Evolutionary conservation across 2,888 invertebrate species (phyloP).

Genomic region (Celastrina argiolus): DNA sequence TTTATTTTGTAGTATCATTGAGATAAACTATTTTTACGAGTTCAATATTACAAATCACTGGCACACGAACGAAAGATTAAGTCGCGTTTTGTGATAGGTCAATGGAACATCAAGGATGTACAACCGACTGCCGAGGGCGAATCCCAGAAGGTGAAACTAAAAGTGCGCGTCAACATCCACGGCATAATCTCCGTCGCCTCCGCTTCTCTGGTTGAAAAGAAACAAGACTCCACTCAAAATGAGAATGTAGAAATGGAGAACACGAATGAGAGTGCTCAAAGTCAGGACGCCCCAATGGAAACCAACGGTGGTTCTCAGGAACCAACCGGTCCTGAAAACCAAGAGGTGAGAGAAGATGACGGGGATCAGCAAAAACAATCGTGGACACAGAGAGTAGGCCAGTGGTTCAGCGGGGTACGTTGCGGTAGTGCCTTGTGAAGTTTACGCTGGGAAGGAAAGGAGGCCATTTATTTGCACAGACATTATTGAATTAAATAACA

Average conservation of each 20-base stretch:
- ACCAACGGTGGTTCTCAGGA: slow-evolving; percentile 72
- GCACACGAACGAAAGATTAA: not conserved
- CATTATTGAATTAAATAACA: not conserved
- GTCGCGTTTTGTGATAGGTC: slow-evolving; percentile 64
- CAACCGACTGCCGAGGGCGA: slow-evolving; percentile 92
- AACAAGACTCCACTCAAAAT: slow-evolving; percentile 69
- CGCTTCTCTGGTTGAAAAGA: slow-evolving; percentile 90
- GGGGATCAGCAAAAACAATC: slow-evolving; percentile 76
- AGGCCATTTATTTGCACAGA: slow-evolving; percentile 6
- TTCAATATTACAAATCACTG: not conserved
- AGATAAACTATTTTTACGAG: not conserved
- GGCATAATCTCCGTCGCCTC: slow-evolving; percentile 93
- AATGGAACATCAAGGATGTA: slow-evolving; percentile 88
- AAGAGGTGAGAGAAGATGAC: slow-evolving; percentile 73
- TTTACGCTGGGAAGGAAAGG: slow-evolving; percentile 30
- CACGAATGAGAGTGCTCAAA: slow-evolving; percentile 62
- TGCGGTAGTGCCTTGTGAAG: slow-evolving; percentile 68
- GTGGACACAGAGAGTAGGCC: slow-evolving; percentile 84
- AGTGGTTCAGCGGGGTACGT: slow-evolving; percentile 85
- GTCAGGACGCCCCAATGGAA: slow-evolving; percentile 66
- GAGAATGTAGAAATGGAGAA: slow-evolving; percentile 69
- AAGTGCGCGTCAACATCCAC: slow-evolving; percentile 95
- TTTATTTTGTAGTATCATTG: slow-evolving; percentile 30
- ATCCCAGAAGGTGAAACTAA: slow-evolving; percentile 96
- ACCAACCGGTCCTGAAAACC: slow-evolving; percentile 63